Evolutionary conservation across 2,113 vertebrate species (phyloP).

Genomic region (Protomyctophum bolini): DNA sequence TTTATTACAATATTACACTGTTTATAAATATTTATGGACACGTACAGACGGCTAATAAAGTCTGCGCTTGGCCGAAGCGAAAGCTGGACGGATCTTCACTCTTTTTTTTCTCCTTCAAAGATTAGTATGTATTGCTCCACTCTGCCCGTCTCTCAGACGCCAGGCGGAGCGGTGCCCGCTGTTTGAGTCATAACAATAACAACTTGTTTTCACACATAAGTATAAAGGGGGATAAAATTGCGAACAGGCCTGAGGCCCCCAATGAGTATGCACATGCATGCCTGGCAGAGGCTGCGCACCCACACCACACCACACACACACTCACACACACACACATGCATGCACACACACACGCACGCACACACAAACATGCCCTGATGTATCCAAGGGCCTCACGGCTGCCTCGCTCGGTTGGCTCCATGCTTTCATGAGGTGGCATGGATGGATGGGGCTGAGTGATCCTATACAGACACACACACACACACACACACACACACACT

Average conservation of each 20-base stretch:
- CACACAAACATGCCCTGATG: conserved; percentile 50
- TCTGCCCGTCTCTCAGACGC: conserved; percentile 34
- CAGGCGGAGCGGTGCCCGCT: conserved; percentile 48
- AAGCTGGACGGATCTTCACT: conserved; percentile 47
- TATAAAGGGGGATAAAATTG: conserved; percentile 22
- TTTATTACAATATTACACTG: conserved; percentile 60
- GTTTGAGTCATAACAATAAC: conserved; percentile 55
- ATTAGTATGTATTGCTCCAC: no score
- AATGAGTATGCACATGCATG: conserved; percentile 18
- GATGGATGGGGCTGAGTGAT: conserved; percentile 15
- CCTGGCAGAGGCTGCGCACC: background rate
- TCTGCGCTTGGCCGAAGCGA: conserved; percentile 30
- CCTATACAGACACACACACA: background rate
- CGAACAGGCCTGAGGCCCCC: conserved; percentile 27
- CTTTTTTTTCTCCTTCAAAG: conserved; percentile 30
- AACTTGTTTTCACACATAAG: conserved; percentile 52
- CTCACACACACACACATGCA: background rate
- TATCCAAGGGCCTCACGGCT: conserved; percentile 7
- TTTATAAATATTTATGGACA: conserved; percentile 72
- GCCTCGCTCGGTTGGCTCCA: conserved; percentile 5
- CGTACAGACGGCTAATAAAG: conserved; percentile 65
- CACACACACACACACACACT: background rate
- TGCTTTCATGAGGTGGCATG: conserved; percentile 20
- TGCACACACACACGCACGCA: background rate
- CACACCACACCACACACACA: background rate